Conservation (phyloP, 2,888 invertebrate species). For the Parelbella ahira region DNA sequence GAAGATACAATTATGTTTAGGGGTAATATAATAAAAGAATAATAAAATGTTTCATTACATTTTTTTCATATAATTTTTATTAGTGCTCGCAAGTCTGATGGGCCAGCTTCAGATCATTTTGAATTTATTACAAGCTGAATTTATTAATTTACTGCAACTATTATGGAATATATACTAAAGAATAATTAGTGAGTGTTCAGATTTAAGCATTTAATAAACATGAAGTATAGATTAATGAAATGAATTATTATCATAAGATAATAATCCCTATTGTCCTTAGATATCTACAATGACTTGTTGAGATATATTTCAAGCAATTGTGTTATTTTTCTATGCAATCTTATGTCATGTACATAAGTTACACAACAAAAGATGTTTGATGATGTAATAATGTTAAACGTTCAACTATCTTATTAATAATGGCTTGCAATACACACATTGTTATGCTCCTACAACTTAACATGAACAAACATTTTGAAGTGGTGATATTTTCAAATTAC, state of each 20-base stretch:
- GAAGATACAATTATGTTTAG: no score
- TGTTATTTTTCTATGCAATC: constrained; percentile 12
- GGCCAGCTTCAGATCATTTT: constrained; percentile 4
- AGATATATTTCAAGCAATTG: constrained; percentile 12
- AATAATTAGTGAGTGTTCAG: no score
- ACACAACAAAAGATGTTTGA: constrained; percentile 21
- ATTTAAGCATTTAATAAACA: no score
- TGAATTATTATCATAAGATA: constrained; percentile 1
- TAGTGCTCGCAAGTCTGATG: background rate
- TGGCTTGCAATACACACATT: constrained; percentile 33
- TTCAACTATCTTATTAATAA: constrained; percentile 34
- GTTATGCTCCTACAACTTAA: constrained; percentile 25
- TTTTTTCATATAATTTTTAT: no score
- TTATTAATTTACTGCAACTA: no score
- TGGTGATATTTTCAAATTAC: constrained; percentile 21
- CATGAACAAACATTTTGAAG: constrained; percentile 25
- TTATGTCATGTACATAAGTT: constrained; percentile 12
- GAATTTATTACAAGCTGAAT: constrained; percentile 2
- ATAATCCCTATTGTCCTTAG: constrained; percentile 7
- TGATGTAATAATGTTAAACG: constrained; percentile 28
- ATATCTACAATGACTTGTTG: constrained; percentile 17
- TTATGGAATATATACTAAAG: no score
- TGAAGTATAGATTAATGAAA: background rate
- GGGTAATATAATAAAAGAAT: no score
- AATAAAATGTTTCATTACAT: no score